phyloP scores from a whole-genome alignment of 2,113 vertebrate species.

The Rallus limicola region DNA sequence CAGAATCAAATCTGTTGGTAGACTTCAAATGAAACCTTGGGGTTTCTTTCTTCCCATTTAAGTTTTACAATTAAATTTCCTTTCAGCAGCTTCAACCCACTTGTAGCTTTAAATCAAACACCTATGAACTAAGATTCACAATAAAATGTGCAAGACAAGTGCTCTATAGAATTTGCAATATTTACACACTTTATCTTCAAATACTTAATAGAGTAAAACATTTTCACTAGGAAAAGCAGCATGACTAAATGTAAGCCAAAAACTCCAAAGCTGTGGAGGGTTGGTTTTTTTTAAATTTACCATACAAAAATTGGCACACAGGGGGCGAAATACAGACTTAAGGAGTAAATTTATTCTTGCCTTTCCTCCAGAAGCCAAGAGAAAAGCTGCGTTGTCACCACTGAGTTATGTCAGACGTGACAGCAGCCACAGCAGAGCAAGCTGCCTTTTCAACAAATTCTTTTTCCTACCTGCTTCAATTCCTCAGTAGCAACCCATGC shows the following conservation, averaged over 20 bases:
- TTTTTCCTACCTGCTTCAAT: background rate
- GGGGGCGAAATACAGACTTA: background rate
- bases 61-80: background rate
- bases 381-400: background rate
- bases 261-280: rapidly evolving
- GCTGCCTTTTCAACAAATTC: background rate
- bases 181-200: background rate
- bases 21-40: background rate
- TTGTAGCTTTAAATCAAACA: background rate
- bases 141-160: background rate
- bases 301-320: background rate
- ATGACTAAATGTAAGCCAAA: background rate
- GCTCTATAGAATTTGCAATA: background rate
- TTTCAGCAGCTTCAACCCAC: background rate
- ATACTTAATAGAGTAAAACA: background rate
- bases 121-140: background rate
- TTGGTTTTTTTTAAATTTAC: background rate
- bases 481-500: background rate
- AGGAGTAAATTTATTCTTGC: background rate
- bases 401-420: background rate
- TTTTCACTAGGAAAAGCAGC: background rate
- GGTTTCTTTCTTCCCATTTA: background rate
- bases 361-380: background rate
- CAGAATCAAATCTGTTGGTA: background rate
- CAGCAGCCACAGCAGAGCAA: background rate